These are phyloP conservation scores for Hemiscyllium ocellatum DNA, from an alignment of 2,113 vertebrate species.

Conservation along the genomic window DNA sequence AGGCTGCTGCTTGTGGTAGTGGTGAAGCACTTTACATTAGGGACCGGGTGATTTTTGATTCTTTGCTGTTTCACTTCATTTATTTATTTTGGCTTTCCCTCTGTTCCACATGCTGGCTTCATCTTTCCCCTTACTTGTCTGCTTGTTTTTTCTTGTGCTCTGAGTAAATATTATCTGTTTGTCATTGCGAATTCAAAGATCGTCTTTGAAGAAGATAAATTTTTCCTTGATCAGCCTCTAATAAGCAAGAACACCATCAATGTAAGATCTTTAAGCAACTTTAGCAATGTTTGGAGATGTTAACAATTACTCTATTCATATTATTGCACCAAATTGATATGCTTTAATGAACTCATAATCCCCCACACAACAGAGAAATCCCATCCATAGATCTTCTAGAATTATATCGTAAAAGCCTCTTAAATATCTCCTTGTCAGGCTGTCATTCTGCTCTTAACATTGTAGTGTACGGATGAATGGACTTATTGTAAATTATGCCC, in stretches of 20 bases:
- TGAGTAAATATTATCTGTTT: neutral
- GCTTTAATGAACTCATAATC: neutral
- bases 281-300: neutral
- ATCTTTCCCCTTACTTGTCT: neutral
- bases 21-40: neutral
- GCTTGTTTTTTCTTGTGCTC: neutral
- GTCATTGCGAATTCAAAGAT: neutral
- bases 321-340: neutral
- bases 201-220: neutral
- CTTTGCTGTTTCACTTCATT: neutral
- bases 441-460: neutral
- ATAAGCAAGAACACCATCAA: neutral
- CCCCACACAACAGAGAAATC: neutral
- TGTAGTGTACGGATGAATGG: neutral
- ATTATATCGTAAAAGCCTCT: neutral
- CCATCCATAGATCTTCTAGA: neutral
- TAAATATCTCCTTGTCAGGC: neutral
- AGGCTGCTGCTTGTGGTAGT: neutral
- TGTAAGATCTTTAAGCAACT: neutral
- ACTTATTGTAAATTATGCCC: neutral
- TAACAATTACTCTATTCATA: neutral
- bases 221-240: neutral
- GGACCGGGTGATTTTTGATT: neutral
- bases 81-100: neutral
- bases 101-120: neutral